Evolutionary conservation across 1,140 invertebrate genomes (phyloP), one percentile per base, ranked within the genome.

Genomic region (Pogonognathellus flavescens): DNA sequence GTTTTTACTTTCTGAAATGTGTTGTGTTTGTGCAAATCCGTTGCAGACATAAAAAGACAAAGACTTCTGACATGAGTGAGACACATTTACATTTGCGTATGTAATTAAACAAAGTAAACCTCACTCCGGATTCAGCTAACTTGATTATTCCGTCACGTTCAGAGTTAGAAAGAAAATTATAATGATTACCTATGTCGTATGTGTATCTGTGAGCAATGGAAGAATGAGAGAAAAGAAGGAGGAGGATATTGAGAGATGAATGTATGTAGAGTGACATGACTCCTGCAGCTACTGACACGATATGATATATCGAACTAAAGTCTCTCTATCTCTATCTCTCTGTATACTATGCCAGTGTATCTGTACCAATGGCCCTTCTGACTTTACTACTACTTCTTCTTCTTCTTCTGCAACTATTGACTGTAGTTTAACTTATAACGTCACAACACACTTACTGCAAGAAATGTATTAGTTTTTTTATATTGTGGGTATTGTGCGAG

Each of bases 251-350:
- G 7, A 18, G 18, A 66, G 22, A 49, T 76, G 70, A 50, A 76
- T 50, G 70, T 49, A 76, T 76, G 20, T 66, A 31, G 62, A 66
- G 62, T 66, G 62, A 66, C 62, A 76, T 50, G 70, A 76, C 41
- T 76, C 31, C 70, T 76, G 41, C 14, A 76, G 70, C 70, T 76
- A 76, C 70, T 76, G 70, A 76, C 70, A 76, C 70, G 70, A 13
- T 76, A 76, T 76, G n/a, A 13, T 14, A 9, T n/a, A 57, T 57
- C 1, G 11, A 57, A 57, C 53, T 41, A 41, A 41, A 41, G 1
- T 41, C 31, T 41, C 31, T 41, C 31, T 41, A 3, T 41, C 31
- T 41, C 6, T 3, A 41, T 6, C 1, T 41, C 31, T 41, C 31
- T 41, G 9, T 66, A 55, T 16, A 25, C 20, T 66, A 66, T 31